These are phyloP conservation scores for Elegia similella DNA, from an alignment of 2,888 invertebrate species.

Conservation along the genomic window DNA sequence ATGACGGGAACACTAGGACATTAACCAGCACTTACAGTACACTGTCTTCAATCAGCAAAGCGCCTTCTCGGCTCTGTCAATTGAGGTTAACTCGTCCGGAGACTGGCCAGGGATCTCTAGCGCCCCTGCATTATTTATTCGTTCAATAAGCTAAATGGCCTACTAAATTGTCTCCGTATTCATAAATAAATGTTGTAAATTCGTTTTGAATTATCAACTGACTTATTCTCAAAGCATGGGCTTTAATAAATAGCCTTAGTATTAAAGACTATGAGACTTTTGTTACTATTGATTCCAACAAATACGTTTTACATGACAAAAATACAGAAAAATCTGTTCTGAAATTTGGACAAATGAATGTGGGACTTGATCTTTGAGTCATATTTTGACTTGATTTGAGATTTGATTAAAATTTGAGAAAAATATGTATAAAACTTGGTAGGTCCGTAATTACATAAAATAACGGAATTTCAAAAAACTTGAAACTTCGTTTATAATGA, in stretches of 20 bases:
- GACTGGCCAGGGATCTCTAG: constrained; percentile 74
- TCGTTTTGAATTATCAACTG: constrained; percentile 31
- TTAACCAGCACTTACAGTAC: constrained; percentile 56
- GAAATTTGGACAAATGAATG: too few relatives aligned
- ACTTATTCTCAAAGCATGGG: not conserved
- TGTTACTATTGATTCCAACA: too few relatives aligned
- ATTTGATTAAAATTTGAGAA: too few relatives aligned
- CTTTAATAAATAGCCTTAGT: constrained; percentile 7
- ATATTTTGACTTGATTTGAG: too few relatives aligned
- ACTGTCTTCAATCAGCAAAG: constrained; percentile 76
- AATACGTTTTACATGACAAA: too few relatives aligned
- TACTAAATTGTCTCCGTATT: constrained; percentile 49
- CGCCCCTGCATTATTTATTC: constrained; percentile 74
- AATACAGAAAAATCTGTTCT: too few relatives aligned
- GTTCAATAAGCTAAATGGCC: constrained; percentile 72
- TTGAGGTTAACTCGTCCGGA: constrained; percentile 80
- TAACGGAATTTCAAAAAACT: too few relatives aligned
- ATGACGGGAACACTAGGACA: constrained; percentile 48
- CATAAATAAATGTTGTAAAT: constrained; percentile 43
- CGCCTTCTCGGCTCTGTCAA: constrained; percentile 75
- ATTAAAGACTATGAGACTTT: too few relatives aligned
- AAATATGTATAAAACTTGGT: too few relatives aligned
- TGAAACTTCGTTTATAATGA: too few relatives aligned
- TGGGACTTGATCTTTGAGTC: too few relatives aligned
- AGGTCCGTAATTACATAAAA: too few relatives aligned